Percentiles rank a stretch among this genome's conserved stretches.
phyloP scores from a whole-genome alignment of 2,888 invertebrate genomes.

The Melieria crassipennis region DNA sequence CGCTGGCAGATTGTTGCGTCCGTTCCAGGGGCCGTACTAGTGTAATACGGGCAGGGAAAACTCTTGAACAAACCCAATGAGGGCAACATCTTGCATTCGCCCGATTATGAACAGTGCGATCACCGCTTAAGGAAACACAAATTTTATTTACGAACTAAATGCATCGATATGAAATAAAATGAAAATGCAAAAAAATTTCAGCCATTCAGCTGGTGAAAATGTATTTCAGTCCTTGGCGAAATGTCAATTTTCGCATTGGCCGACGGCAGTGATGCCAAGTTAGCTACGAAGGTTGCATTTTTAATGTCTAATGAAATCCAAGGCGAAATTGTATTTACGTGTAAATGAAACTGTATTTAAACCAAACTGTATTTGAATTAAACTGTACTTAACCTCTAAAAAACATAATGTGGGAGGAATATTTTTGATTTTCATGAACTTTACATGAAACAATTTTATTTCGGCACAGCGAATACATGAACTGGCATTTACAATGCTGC shows the following conservation, averaged over 20 bases:
- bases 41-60: slow-evolving; percentile 85
- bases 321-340: no score
- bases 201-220: slow-evolving; percentile 15
- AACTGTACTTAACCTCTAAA: no score
- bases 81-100: slow-evolving; percentile 76
- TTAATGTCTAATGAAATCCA: no score
- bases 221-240: slow-evolving; percentile 18
- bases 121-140: background rate
- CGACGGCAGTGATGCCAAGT: slow-evolving; percentile 23
- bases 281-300: no score
- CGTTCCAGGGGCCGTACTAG: slow-evolving; percentile 83
- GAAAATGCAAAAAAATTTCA: background rate
- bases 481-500: no score
- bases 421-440: no score
- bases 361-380: no score
- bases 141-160: slow-evolving; percentile 17
- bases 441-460: no score
- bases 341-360: no score
- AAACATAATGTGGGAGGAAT: no score
- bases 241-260: background rate
- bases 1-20: slow-evolving; percentile 87
- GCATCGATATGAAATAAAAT: background rate
- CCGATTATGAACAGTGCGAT: slow-evolving; percentile 7
- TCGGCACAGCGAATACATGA: no score
- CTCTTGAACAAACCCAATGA: slow-evolving; percentile 89